A percentile compares a stretch with the other conserved stretches of the same genome.
Evolutionary conservation across 1,140 invertebrate species (phyloP).

Genomic region (Geopemphigus sp.): DNA sequence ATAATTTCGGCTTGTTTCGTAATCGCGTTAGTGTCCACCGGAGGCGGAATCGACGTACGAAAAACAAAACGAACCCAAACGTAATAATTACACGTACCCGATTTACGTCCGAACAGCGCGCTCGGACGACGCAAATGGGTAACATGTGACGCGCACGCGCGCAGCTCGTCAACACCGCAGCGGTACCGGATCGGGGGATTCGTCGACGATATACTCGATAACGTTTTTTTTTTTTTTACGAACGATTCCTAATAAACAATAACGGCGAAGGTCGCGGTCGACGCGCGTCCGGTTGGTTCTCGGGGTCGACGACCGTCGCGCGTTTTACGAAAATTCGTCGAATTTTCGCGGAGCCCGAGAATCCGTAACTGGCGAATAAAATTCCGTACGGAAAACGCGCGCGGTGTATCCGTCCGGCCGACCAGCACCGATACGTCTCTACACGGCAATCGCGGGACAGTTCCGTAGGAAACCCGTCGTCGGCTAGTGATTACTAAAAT

Average conservation of each 20-base stretch:
- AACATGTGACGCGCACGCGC: too few relatives aligned
- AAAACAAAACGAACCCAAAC: too few relatives aligned
- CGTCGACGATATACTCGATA: background rate
- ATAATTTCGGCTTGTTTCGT: too few relatives aligned
- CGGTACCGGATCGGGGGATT: background rate
- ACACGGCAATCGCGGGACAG: background rate
- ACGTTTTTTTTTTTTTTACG: background rate
- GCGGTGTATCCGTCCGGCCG: background rate
- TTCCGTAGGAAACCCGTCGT: background rate
- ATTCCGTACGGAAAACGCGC: background rate
- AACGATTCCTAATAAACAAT: too few relatives aligned
- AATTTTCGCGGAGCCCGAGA: background rate
- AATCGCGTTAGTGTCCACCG: too few relatives aligned
- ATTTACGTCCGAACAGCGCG: too few relatives aligned
- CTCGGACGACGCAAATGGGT: too few relatives aligned
- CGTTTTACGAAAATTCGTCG: background rate
- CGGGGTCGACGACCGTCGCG: background rate
- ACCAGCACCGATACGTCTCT: background rate
- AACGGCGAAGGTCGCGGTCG: background rate
- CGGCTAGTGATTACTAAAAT: constrained; percentile 21
- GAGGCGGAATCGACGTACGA: too few relatives aligned
- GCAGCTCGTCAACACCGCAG: too few relatives aligned
- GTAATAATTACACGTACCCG: too few relatives aligned
- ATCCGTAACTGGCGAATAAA: too few relatives aligned
- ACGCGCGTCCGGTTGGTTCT: background rate